phyloP scores from a whole-genome alignment of 2,888 invertebrate species.

The Ormyrus pomaceus region DNA sequence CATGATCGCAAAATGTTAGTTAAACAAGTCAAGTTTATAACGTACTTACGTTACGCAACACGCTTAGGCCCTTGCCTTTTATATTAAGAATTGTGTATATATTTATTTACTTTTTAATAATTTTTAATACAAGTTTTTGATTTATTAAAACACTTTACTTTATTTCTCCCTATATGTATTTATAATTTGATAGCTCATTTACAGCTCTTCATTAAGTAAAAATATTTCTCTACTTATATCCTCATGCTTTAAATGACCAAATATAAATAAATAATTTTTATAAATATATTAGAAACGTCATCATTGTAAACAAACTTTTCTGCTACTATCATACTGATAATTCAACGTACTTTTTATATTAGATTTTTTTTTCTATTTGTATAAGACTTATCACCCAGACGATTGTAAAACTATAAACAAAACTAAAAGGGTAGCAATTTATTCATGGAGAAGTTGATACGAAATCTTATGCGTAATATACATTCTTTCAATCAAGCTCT shows the following conservation, averaged over 20 bases:
- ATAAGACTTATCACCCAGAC: too few relatives aligned
- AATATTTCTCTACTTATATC: too few relatives aligned
- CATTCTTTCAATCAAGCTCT: not conserved
- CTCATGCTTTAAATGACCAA: too few relatives aligned
- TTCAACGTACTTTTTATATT: too few relatives aligned
- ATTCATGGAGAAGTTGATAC: not conserved
- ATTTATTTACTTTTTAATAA: constrained; percentile 49
- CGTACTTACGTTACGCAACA: constrained; percentile 16
- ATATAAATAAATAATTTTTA: not conserved
- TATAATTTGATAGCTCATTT: too few relatives aligned
- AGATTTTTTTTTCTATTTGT: too few relatives aligned
- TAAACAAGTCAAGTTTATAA: constrained; percentile 33
- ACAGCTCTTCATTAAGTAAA: too few relatives aligned
- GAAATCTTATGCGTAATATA: not conserved
- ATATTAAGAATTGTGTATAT: constrained; percentile 51
- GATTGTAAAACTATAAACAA: too few relatives aligned
- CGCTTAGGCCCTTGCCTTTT: constrained; percentile 53
- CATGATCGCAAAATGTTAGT: constrained; percentile 26
- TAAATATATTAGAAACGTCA: not conserved
- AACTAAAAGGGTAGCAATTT: too few relatives aligned
- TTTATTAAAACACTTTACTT: constrained; percentile 29
- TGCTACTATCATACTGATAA: too few relatives aligned
- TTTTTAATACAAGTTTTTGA: constrained; percentile 50
- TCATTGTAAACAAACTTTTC: too few relatives aligned
- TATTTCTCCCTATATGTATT: not conserved